Evolutionary conservation across 1,140 invertebrate species (phyloP), one percentile per base, ranked within the genome.

Genomic region (Caerostris darwini): DNA sequence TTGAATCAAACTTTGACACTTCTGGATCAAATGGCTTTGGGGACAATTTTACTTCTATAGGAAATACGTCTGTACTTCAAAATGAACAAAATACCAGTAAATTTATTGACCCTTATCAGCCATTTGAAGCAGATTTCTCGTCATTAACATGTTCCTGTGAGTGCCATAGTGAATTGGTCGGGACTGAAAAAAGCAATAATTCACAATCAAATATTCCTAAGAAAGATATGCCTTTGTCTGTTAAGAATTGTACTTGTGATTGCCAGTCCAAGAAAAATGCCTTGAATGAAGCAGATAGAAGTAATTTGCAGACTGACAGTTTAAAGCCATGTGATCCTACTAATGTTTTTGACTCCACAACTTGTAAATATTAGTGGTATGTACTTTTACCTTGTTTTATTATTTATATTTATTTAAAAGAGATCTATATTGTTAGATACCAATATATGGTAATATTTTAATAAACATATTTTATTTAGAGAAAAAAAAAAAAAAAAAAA

Each of bases 1-100:
- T 95, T 87, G 94, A 94, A 56, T 92, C 94, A 12, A 81, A 94
- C 34, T 94, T 94, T 69, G 64, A 64, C 34, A 85, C 53, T 59
- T 90, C 64, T 67, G 88, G 81, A 8, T 56, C 81, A 17, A 69
- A 58, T 61, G 67, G 86, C 50, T 86, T 71, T 77, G 34, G 58
- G 53, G 90, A 94, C 50, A 82, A 83, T 50, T 89, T 94, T 90
- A 92, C 50, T 87, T n/a, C 69, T 34, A 3, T 64, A 71, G 92
- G n/a, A 57, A 58, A 54, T 59, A 19, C 64, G 12, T 5, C n/a
- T 59, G 53, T 19, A 81, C 4, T 12, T 14, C n/a, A 64, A 50
- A 67, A 17, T 71, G 91, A 94, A n/a, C 86, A 71, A 67, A 81
- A 50, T 17, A 19, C 34, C 4, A 81, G 57, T 58, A 57, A 67